Base-by-base conservation (phyloP, 2,797 vertebrate genomes). In the Rhynchonycteris naso region DNA sequence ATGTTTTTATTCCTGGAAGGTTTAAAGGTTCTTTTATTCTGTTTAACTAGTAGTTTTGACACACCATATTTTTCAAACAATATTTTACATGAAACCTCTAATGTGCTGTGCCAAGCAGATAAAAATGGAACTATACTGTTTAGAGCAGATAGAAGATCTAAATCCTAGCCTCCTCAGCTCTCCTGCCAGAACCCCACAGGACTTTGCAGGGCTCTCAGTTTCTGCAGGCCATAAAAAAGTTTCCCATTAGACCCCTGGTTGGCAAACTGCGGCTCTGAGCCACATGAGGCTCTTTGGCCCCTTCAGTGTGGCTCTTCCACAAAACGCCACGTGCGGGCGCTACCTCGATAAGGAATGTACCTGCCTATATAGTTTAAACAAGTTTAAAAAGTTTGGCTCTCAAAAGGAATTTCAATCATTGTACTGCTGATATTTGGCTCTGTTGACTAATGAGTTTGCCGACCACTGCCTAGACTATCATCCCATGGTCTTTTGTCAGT, bases 61-160 rank as follows among this genome's bases (percentile, higher is more conserved):
- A 68, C 33, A 68, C 18, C 47, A 28, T 76, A 56, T 69, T 90
- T 94, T 94, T 28, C 58, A 85, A 86, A 68, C n/a, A 82, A 24
- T 66, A 84, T 78, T 50, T 76, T 85, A 58, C 1, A 33, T 30
- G 65, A 91, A 82, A 78, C 38, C 87, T 30, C n/a, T 35, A 84
- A 0, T 88, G 35, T 89, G 38, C 38, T 88, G 35, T 89, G 38
- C 38, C 38, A 80, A 35, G 78, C 65, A 88, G 12, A 30, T 91
- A 58, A 69, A 35, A 90, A 47, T 59, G 82, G 18, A 68, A 21
- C 15, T 80, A 21, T 0, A 5, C 22, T 90, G 7, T 81, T 79
- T 58, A 90, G 85, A 93, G 61, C 52, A 56, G 22, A 58, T 56
- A 59, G 21, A 28, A 47, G 18, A 7, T 50, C 74, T 76, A 35